phyloP scores from a whole-genome alignment of 2,888 invertebrate genomes.

The Nesidiocoris tenuis region DNA sequence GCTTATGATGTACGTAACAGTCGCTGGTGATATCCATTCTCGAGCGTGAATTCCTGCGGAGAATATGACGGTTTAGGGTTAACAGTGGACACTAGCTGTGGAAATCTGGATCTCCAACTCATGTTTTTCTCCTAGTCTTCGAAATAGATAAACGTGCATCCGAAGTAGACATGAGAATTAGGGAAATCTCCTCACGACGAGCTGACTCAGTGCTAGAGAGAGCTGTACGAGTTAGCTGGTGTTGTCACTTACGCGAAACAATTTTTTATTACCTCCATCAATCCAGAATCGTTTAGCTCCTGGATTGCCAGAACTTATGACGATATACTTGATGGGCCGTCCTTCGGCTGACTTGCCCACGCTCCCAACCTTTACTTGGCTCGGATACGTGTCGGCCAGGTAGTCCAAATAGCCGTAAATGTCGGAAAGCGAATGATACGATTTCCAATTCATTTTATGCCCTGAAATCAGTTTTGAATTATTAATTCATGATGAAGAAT shows the following conservation, averaged over 20 bases:
- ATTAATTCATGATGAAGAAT: too few species aligned
- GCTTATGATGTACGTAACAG: constrained; percentile 74
- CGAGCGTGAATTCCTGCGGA: constrained; percentile 74
- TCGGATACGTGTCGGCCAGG: constrained; percentile 69
- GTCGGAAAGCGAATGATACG: constrained; percentile 69
- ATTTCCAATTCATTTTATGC: constrained; percentile 72
- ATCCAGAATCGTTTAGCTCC: constrained; percentile 56
- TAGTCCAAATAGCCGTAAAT: constrained; percentile 72
- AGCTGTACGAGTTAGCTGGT: too few species aligned
- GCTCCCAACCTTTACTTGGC: constrained; percentile 67
- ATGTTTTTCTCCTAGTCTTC: too few species aligned
- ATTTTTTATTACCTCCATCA: constrained; percentile 55
- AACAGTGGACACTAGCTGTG: too few species aligned
- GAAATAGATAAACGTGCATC: too few species aligned
- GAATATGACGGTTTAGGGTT: background rate
- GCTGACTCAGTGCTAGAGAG: too few species aligned
- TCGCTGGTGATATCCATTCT: constrained; percentile 85
- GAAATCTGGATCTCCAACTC: too few species aligned
- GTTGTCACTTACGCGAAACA: too few species aligned
- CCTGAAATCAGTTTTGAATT: constrained; percentile 54
- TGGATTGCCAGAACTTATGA: constrained; percentile 52
- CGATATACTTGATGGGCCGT: constrained; percentile 67
- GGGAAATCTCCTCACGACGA: too few species aligned
- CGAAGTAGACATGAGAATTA: too few species aligned
- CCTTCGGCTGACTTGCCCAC: constrained; percentile 76